phyloP scores from a whole-genome alignment of 2,888 invertebrate genomes.

The Lucinisca nassula region DNA sequence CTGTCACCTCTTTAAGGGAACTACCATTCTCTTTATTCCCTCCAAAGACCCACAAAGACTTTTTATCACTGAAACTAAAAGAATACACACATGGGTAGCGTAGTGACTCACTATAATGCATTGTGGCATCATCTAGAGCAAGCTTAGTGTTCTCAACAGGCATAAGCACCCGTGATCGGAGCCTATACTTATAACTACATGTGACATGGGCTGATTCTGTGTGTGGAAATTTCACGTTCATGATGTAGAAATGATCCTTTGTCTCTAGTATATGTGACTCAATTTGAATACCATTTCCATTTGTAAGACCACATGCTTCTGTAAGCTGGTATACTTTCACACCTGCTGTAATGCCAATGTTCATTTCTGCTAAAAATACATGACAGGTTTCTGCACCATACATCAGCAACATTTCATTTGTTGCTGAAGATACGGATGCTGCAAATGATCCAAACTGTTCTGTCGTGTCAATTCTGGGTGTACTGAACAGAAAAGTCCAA shows the following conservation, averaged over 20 bases:
- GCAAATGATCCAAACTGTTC: neutral
- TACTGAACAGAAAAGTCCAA: neutral
- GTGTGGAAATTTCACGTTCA: neutral
- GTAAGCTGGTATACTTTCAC: neutral
- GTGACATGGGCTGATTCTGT: neutral
- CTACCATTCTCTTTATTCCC: neutral
- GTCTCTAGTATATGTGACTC: neutral
- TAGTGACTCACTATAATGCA: neutral
- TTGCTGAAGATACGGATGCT: neutral
- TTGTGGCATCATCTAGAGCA: too few relatives aligned
- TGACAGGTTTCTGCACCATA: neutral
- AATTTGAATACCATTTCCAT: neutral
- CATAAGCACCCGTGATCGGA: neutral
- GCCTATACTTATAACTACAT: neutral
- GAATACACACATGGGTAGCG: neutral
- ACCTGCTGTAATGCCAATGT: neutral
- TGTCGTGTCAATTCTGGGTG: neutral
- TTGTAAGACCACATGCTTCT: too few relatives aligned
- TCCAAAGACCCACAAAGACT: neutral
- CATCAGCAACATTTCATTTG: neutral
- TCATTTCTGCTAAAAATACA: neutral
- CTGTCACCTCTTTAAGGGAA: neutral
- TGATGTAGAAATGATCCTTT: neutral
- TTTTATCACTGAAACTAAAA: neutral
- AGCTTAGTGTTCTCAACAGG: neutral